Base-by-base conservation (phyloP, 1,140 invertebrate genomes). In the Bombus haemorrhoidalis region DNA sequence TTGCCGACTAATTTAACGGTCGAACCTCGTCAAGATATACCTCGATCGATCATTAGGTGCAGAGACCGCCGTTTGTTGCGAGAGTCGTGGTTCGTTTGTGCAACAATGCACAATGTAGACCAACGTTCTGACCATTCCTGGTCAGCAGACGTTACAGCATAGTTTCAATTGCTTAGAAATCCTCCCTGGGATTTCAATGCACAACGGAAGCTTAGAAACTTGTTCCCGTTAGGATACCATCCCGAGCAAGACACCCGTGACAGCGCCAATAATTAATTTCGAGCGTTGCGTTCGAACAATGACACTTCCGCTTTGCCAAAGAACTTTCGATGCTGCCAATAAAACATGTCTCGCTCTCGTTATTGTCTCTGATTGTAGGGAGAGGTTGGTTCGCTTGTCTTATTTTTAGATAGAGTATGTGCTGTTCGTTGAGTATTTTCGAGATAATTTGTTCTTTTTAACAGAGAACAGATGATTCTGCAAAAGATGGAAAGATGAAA, bases 1-100 rank as follows among this genome's bases (percentile, higher is more conserved):
- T 73, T 71, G 22, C 37, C 59, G 76, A 81, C 69, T 90, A 90
- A 90, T 90, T 90, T 90, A 87, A 90, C 79, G 88, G 88, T 84
- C 80, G 28, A 86, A 81, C 41, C 81, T 82, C 75, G 83, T 13
- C 57, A 64, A 79, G 85, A 81, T 77, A 64, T 34, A 75, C 69
- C 57, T 64, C 85, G 81, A 90, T 90, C 89, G 87, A 90, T 89
- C 81, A 87, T 90, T 85, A 89, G 41, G 79, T 77, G 75, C 68
- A 37, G 41, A 18, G 77, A 81, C 59, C 32, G 57, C 6, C 12
- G 64, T 73, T 76, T 76, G 59, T 47, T 53, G 47, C 47, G 32
- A 57, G 75, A 73, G 43, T 37, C 69, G 53, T 34, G 74, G 57
- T 72, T 78, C 69, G 86, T 89, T 87, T 68, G 62, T 81, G 66